Evolutionary conservation across 2,888 invertebrate genomes (phyloP), one percentile per base, ranked within the genome.

Genomic region (Nowickia ferox): DNA sequence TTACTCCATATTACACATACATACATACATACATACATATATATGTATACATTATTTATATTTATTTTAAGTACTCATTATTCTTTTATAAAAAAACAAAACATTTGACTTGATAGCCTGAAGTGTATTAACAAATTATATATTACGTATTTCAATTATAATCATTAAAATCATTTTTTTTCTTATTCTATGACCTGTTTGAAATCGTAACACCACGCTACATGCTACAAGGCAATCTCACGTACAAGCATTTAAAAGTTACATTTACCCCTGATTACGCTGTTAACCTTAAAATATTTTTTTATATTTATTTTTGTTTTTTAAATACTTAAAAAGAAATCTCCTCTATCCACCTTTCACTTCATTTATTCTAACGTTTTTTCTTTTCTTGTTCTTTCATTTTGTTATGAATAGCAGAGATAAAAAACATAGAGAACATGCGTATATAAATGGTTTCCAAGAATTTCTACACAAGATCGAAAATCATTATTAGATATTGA

Each of bases 401-500:
- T 51, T 44, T 48, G 22, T 72, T 71, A 48, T 48, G 75, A 78
- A 76, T 48, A 69, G 75, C 48, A 55, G 55, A 83, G 78, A 53
- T 68, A 55, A 30, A 30, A 30, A 30, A 30, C 30, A 30, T 30
- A 30, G 30, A 30, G 30, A 30, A 30, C 30, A 30, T 30, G 30
- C 30, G 30, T 69, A 75, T 19, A 65, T 82, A 80, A 86, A 80
- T 80, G 71, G 61, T 80, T 86, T 86, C 86, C 59, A 44, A 68
- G 86, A 86, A 86, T 66, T 86, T 76, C 30, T 30, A 6, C 40
- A 80, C 57, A 80, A 80, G 80, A 83, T 72, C 51, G 59, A 78
- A 77, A 72, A 72, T 38, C 51, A 81, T 84, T 75, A 74, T 78
- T 74, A 75, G 75, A 84, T 83, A 69, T 48, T 48, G 85, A 78